phyloP scores from a whole-genome alignment of 2,888 invertebrate genomes.

The Caenorhabditis parvicauda region DNA sequence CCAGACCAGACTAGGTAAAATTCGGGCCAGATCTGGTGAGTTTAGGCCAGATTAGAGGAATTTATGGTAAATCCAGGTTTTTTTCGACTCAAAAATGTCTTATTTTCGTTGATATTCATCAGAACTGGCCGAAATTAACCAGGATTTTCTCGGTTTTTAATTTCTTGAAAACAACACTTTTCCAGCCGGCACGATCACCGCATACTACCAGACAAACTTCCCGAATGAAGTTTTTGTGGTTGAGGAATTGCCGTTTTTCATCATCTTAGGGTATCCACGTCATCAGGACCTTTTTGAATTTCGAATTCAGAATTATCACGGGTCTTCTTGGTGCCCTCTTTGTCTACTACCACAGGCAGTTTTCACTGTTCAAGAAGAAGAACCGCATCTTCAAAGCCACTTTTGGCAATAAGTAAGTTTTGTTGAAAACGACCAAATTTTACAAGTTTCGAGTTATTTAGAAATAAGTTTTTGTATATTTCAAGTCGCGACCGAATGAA shows the following conservation, averaged over 20 bases:
- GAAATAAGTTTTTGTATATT: too few species aligned
- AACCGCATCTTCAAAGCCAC: constrained; percentile 36
- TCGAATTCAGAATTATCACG: constrained; percentile 33
- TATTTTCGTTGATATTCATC: too few species aligned
- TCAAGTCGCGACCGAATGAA: too few species aligned
- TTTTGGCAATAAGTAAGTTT: constrained; percentile 39
- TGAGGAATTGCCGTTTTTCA: constrained; percentile 88
- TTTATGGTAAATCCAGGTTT: too few species aligned
- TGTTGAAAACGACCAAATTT: constrained; percentile 2
- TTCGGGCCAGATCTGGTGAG: too few species aligned
- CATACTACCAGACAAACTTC: constrained; percentile 74
- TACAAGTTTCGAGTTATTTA: too few species aligned
- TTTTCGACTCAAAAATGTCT: too few species aligned
- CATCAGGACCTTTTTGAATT: background rate
- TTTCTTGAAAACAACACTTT: constrained; percentile 9
- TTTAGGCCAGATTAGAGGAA: too few species aligned
- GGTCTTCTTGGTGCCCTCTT: constrained; percentile 47
- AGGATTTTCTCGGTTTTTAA: too few species aligned
- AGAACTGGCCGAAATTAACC: too few species aligned
- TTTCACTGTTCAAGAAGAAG: constrained; percentile 34
- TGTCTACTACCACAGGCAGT: constrained; percentile 38
- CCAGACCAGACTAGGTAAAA: too few species aligned
- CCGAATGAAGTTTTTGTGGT: constrained; percentile 85
- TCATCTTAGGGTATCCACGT: constrained; percentile 76
- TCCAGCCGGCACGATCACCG: constrained; percentile 65